Base-by-base conservation (phyloP, 1,140 invertebrate species). In the Penaeus indicus region DNA sequence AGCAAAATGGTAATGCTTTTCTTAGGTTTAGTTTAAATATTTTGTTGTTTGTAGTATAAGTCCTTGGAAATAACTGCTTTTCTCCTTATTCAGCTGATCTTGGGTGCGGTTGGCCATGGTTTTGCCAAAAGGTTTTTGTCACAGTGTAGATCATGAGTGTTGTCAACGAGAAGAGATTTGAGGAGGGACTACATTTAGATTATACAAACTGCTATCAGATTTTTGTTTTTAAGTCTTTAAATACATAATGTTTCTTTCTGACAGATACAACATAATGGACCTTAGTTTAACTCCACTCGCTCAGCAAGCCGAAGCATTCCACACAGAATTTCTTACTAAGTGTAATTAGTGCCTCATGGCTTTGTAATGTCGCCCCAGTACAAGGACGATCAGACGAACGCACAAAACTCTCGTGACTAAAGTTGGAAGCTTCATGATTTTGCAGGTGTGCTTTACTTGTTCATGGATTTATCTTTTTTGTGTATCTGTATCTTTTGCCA, bases 321-420 rank as follows among this genome's bases (percentile, higher is more conserved):
- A 38, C 38, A 22, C n/a, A 61, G 19, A 67, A 61, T 22, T 88
- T 88, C 47, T 61, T 78, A 47, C 18, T 79, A 61, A 60, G 78
- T 25, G 60, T 84, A 5, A 84, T 84, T 54, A 78, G 21, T 8
- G 61, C n/a, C n/a, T 88, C 16, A 88, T 88, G 87, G 75, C 60
- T n/a, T n/a, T 62, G 81, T 60, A 10, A 47, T 84, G 38, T 83
- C 81, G n/a, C 63, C 18, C 21, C 67, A 25, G 42, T 88, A 16
- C 60, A 54, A 32, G 87, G 87, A 75, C 77, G 69, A 61, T 67
- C 42, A 67, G 81, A 88, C 13, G 87, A 84, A 13, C 87, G 25
- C 72, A 84, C 4, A 88, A 54, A 19, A 38, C 84, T 11, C 32
- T 88, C 62, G 25, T 84, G 18, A 88, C 72, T 1, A 88, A 88